Base-by-base conservation (phyloP, 23 tunicate species). In the Clavelina lepadiformis region DNA sequence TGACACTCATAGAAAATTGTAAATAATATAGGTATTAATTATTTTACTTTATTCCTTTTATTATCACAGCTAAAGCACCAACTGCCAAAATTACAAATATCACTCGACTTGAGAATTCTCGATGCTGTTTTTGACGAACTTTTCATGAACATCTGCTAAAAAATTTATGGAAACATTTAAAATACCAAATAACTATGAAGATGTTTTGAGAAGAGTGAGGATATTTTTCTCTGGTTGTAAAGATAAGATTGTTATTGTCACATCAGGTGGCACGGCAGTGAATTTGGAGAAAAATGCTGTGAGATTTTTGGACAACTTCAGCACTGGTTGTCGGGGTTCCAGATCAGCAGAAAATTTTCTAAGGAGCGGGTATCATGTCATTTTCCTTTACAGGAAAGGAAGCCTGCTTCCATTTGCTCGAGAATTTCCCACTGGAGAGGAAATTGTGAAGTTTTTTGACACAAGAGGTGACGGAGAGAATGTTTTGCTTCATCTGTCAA, bases 311-410 rank as follows among this genome's bases (percentile, higher is more conserved):
- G 98, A 93, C 31, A 93, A 93, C 70, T 93, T 93, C 44, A 83
- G 93, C 71, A 93, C 83, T 35, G 98, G 98, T 28, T 33, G 56
- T 37, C 74, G 98, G 53, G 98, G 98, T 32, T 77, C 98, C n/a
- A 22, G 47, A 38, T 80, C 97, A 29, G 79, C 80, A 15, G 97
- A 89, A 49, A 46, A 89, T 11, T 89, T 89, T 64, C 60, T 89
- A 13, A 37, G 46, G 23, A 18, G 22, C 26, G 89, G 73, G 6
- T 89, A 80, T 53, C 49, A 35, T 19, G 97, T 89, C 1, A 70
- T 89, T 21, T 81, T 70, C 38, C 70, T 89, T 18, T 80, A 89
- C 46, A 57, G 97, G 1, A 52, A 65, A 0, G 78, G 82, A 19
- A 64, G 79, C 52, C 26, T 54, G 22, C 71, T 85, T 63, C 97